Evolutionary conservation across 2,888 invertebrate genomes (phyloP), one percentile per base, ranked within the genome.

Genomic region (Rugalucina vietnamica): DNA sequence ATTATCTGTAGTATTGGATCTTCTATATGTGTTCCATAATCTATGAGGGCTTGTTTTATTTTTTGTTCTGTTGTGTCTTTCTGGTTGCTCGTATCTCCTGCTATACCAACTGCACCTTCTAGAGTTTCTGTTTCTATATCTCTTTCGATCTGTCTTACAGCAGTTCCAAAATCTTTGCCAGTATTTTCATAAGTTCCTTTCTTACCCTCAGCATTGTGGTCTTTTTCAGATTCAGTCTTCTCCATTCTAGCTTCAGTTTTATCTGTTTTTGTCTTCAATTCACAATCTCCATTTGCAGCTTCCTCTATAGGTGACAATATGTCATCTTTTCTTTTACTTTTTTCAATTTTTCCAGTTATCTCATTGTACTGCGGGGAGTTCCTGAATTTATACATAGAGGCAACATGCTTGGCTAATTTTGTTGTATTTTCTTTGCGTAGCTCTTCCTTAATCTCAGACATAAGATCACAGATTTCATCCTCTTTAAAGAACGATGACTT

Each of bases 401-500:
- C 84, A 18, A 88, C 81, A 80, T 91, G 91, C 70, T 84, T 85
- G 2, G 92, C 91, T 21, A 92, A 87, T 75, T 92, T 93, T 49
- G 90, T 88, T 10, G 90, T 86, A 69, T 90, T 92, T 81, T 92
- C 92, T 73, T 89, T 89, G 50, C 90, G 89, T 39, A 93, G 75
- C 73, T 91, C 90, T 27, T 85, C 83, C 71, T 90, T 90, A 1
- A 93, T 89, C 43, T 90, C 86, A 4, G 87, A 81, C n/a, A 94
- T 91, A 36, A 92, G 85, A 4, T 85, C 82, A 21, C 84, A 77
- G 14, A 93, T 89, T 72, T 93, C 92, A 1, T 90, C 84, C 75
- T 92, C 93, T 36, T 90, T 88, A 76, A 93, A 93, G 81, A 90
- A 93, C 18, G 90, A 86, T 1, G 93, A 90, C 72, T 92, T 91